Base-by-base conservation (phyloP, 2,888 invertebrate species). In the Chalcosyrphus nemorum region DNA sequence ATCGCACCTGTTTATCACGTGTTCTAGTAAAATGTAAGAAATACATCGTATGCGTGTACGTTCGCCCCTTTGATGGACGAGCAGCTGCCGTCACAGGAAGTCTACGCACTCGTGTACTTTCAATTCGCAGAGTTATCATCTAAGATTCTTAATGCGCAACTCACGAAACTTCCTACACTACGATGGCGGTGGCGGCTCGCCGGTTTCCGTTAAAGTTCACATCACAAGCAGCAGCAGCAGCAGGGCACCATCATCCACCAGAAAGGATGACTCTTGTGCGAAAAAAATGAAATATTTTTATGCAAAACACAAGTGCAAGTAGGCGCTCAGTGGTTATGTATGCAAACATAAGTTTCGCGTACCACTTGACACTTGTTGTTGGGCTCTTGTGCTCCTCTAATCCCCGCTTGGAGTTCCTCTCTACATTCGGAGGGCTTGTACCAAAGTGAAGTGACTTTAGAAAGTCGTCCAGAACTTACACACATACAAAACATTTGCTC, bases 401-500 rank as follows among this genome's bases (percentile, higher is more conserved):
- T 81, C 70, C n/a, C 45, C 19, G 17, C 81, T 32, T 54, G 9
- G 13, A 41, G 66, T 19, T 21, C 17, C 11, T 21, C 13, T 47
- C 29, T 5, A 11, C 5, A 7, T 21, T 11, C 27, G 29, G 43
- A 38, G 13, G 35, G 47, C 38, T 56, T 19, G 7, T n/a, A n/a
- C n/a, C n/a, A 21, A 17, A 9, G 27, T 77, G 65, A 65, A 77
- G 54, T 66, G 50, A 61, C 66, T 82, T 59, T 77, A 72, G 77
- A 82, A 82, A 82, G 81, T 68, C 77, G 71, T 72, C 56, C 66
- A 71, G 66, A 72, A 77, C 71, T 41, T 43, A 38, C 41, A 80
- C 38, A 52, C 56, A 38, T 41, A n/a, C n/a, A n/a, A n/a, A n/a
- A n/a, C 41, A 54, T 21, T 4, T 24, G 43, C 38, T 70, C 57